Evolutionary conservation across 2,797 vertebrate genomes (phyloP), one percentile per base, ranked within the genome.

Genomic region (Limosa lapponica): DNA sequence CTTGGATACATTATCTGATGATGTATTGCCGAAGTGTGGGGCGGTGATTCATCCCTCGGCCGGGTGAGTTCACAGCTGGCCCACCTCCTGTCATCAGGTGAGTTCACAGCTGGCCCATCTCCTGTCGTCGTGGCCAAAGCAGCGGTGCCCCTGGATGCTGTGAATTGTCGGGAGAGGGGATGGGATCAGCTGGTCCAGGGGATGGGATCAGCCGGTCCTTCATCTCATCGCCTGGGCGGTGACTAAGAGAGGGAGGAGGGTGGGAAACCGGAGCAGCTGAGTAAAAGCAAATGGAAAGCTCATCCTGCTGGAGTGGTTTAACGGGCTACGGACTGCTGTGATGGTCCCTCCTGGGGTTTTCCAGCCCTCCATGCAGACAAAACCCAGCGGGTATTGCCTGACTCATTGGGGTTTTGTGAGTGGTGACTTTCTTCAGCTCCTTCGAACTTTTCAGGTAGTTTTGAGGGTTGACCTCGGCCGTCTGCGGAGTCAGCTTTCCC

Each of bases 251-350:
- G 22, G 39, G 34, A 54, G 59, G 30, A 57, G 54, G 48, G 43
- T 55, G 41, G 75, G 75, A 87, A 95, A 32, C n/a, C 48, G 55
- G 65, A 90, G 39, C 15, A 32, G 61, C 65, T 52, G 71, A 75
- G 70, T 41, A 39, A 79, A 92, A 78, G 62, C 78, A 86, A 71
- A 70, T 12, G 22, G 49, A 67, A 58, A 55, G 46, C 59, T 90
- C 51, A 41, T 67, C 66, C 28, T 25, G 16, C 16, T 39, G 32
- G 34, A 55, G 48, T 16, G n/a, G 12, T 62, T 10, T 13, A 7
- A 73, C 3, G 57, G 22, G 61, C 57, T 71, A 13, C 30, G 62
- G 71, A 58, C 59, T n/a, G n/a, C 82, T 58, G 3, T 8, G 27
- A 22, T 51, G 30, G 32, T 15, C 62, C 51, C 5, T n/a, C 23